phyloP scores from a whole-genome alignment of 1,140 invertebrate species.

The Polypedilum pembai region DNA sequence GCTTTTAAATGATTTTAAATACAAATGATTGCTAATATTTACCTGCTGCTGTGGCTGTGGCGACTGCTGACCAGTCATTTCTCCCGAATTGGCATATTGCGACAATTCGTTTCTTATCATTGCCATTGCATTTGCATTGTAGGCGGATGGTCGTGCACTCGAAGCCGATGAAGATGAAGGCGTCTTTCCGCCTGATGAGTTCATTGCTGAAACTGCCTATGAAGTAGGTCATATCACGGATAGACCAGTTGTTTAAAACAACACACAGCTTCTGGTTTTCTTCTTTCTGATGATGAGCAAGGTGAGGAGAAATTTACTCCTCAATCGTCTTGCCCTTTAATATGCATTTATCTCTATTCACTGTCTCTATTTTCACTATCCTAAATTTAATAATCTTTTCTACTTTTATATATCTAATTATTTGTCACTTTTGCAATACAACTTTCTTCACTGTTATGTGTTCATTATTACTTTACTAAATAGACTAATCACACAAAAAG shows the following conservation, averaged over 20 bases:
- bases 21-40: background rate
- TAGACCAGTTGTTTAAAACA: background rate
- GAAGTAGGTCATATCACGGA: conserved; percentile 23
- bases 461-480: background rate
- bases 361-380: background rate
- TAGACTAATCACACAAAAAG: background rate
- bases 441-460: background rate
- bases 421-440: background rate
- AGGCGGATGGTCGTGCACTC: conserved; percentile 2
- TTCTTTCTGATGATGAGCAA: background rate
- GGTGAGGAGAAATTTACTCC: background rate
- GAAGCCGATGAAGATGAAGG: background rate
- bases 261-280: background rate
- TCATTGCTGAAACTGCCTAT: background rate
- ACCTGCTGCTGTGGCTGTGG: conserved; percentile 21
- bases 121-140: conserved; percentile 26
- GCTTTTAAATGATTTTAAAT: background rate
- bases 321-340: background rate
- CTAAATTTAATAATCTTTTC: background rate
- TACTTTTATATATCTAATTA: background rate
- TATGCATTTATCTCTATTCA: background rate
- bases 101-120: conserved; percentile 23
- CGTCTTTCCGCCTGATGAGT: conserved; percentile 21
- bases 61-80: background rate
- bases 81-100: conserved; percentile 25